These are phyloP conservation scores for Thalpophila matura DNA, from an alignment of 2,888 invertebrate genomes.

Conservation along the genomic window DNA sequence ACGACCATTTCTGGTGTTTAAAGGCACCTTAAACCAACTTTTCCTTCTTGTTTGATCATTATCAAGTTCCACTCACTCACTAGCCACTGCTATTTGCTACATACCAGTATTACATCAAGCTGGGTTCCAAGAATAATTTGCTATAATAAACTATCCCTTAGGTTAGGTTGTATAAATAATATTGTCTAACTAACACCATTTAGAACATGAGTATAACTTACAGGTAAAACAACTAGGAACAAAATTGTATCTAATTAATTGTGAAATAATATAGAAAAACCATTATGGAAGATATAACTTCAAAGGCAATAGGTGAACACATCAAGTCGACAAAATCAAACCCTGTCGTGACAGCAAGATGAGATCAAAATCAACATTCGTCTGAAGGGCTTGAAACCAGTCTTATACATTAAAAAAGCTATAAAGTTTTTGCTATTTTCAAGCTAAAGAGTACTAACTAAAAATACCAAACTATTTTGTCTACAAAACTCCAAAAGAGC, in stretches of 20 bases:
- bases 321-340: conserved; percentile 64
- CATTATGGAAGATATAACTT: conserved; percentile 50
- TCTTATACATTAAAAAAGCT: conserved; percentile 2
- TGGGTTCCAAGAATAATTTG: conserved; percentile 1
- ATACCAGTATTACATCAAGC: conserved; percentile 16
- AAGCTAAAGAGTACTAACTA: conserved; percentile 15
- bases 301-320: conserved; percentile 72
- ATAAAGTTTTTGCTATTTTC: neutral
- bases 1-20: neutral
- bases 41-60: neutral
- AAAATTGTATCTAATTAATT: conserved; percentile 41
- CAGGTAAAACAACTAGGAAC: conserved; percentile 55
- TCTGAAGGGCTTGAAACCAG: conserved; percentile 45
- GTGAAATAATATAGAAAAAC: conserved; percentile 37
- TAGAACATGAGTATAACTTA: conserved; percentile 50
- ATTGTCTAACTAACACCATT: conserved; percentile 51
- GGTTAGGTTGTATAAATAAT: conserved; percentile 37
- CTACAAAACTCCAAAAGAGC: neutral
- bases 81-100: neutral
- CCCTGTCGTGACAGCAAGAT: conserved; percentile 61
- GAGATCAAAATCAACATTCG: conserved; percentile 57
- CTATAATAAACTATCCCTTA: conserved; percentile 10
- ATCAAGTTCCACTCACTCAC: conserved; percentile 1
- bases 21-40: conserved; percentile 39
- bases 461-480: conserved; percentile 14